Base-by-base conservation (phyloP, 2,888 invertebrate species). In the Heteromyza rotundicornis region DNA sequence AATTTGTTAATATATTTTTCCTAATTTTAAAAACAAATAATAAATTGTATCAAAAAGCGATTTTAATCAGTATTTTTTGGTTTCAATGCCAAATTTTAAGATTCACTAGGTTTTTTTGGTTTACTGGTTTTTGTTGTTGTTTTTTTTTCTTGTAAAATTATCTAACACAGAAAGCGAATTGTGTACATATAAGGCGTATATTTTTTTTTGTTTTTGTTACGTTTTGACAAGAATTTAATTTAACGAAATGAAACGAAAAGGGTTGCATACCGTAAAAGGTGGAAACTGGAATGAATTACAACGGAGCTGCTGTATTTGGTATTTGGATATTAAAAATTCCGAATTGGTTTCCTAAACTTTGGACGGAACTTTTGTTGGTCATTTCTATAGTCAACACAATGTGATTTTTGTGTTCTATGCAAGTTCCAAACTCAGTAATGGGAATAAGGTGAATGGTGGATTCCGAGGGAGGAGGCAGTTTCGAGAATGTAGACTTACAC, bases 131-230 rank as follows among this genome's bases (percentile, higher is more conserved):
- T n/a, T n/a, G n/a, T n/a, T n/a, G n/a, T n/a, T n/a, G n/a, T n/a
- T n/a, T n/a, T n/a, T n/a, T n/a, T n/a, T n/a, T n/a, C n/a, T n/a
- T n/a, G n/a, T 64, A 59, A 67, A 56, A 63, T 65, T 55, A 63
- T 63, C 64, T 64, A 63, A 68, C 68, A 70, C 64, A 66, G 63
- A 70, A 69, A 69, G 68, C 66, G 64, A 69, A 69, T 70, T 70
- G 70, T 70, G 65, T 65, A 69, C 66, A 69, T 62, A 58, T 70
- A 70, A 70, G 70, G 70, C 69, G 67, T 64, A 63, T 60, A 63
- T 63, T 63, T 63, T 62, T 57, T 24, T 62, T 62, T 63, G 59
- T 60, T 60, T 64, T 65, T 60, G 60, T 66, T 63, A 63, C 59
- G 54, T 62, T 50, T 35, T 57, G 7, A 49, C 54, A 40, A n/a